Percentiles rank a stretch among this genome's conserved stretches.
phyloP scores from a whole-genome alignment of 2,888 invertebrate species.

The Catocala fraxini region DNA sequence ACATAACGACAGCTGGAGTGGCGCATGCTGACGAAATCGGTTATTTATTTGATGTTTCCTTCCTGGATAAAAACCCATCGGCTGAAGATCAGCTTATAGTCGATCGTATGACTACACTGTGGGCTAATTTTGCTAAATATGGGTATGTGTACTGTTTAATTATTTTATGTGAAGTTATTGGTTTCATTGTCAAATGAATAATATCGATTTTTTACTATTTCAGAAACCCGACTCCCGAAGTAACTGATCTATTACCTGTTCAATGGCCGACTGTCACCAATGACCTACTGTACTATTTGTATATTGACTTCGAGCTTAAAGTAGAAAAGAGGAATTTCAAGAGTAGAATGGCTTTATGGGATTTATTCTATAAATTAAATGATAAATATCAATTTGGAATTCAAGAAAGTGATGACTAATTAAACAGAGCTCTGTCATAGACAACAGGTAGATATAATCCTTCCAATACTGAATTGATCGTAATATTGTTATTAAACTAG shows the following conservation, averaged over 20 bases:
- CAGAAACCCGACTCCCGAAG: constrained; percentile 61
- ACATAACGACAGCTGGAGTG: constrained; percentile 54
- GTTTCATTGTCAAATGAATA: no score
- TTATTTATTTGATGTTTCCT: constrained; percentile 61
- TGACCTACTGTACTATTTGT: constrained; percentile 43
- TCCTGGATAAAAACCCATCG: constrained; percentile 44
- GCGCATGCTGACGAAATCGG: constrained; percentile 62
- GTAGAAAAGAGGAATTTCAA: constrained; percentile 51
- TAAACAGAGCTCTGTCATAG: no score
- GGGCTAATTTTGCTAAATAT: constrained; percentile 66
- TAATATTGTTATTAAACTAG: no score
- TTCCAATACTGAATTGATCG: no score
- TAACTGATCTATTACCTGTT: constrained; percentile 54
- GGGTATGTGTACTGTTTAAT: constrained; percentile 48
- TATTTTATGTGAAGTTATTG: not conserved
- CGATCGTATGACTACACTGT: constrained; percentile 61
- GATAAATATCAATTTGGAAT: constrained; percentile 41
- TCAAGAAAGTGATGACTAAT: constrained; percentile 8
- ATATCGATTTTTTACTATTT: constrained; percentile 19
- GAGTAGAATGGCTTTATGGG: constrained; percentile 60
- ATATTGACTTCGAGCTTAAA: constrained; percentile 51
- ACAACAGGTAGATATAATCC: no score
- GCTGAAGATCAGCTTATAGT: constrained; percentile 58
- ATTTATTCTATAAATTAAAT: constrained; percentile 57
- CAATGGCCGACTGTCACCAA: constrained; percentile 51